phyloP scores from a whole-genome alignment of 2,113 vertebrate species.

The Sinosuthora webbiana region DNA sequence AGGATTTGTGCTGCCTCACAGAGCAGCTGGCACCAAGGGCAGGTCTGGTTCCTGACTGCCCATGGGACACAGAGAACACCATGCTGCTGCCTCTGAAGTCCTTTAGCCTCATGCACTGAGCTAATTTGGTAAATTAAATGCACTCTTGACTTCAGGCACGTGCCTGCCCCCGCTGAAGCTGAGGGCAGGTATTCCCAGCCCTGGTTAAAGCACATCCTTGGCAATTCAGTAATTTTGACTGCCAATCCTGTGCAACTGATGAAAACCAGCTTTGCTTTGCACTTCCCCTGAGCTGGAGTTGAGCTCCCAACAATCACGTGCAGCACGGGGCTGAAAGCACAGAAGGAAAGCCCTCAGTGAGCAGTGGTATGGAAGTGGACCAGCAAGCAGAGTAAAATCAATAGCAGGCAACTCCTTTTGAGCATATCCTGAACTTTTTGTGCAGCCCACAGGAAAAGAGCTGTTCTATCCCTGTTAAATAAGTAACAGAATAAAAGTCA shows the following conservation, averaged over 20 bases:
- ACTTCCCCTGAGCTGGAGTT: neutral
- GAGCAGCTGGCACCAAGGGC: neutral
- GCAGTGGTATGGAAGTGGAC: neutral
- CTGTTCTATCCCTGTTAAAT: neutral
- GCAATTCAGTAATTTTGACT: neutral
- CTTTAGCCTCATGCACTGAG: neutral
- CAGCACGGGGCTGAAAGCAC: neutral
- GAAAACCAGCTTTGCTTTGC: neutral
- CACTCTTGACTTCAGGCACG: neutral
- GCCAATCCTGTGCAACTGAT: neutral
- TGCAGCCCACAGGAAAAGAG: neutral
- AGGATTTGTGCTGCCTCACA: neutral
- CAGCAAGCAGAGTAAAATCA: neutral
- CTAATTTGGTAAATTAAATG: neutral
- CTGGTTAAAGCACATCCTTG: neutral
- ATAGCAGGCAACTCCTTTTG: neutral
- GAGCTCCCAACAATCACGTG: neutral
- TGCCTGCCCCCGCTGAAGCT: neutral
- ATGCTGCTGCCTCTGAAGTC: neutral
- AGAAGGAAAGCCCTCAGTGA: neutral
- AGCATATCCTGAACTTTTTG: neutral
- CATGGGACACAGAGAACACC: neutral
- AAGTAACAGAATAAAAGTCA: neutral
- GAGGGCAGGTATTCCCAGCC: neutral
- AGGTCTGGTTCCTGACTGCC: neutral